Base-by-base conservation (phyloP, 2,797 vertebrate genomes). In the Emys orbicularis region DNA sequence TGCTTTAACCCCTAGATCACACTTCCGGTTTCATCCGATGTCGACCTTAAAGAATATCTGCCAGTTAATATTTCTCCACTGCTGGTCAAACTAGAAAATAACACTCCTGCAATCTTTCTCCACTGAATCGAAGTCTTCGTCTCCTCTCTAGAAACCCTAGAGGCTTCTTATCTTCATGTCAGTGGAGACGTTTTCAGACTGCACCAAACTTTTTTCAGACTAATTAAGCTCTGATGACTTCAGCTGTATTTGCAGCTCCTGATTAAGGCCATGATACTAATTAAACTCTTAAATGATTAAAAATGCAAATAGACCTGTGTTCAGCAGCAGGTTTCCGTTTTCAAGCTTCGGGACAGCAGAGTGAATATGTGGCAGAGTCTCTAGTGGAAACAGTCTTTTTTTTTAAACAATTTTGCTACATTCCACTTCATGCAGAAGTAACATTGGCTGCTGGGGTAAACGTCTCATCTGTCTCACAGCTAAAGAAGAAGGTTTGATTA, bases 181-280 rank as follows among this genome's bases (percentile, higher is more conserved):
- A 86, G 85, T 7, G 2, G 61, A 97, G 92, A 95, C 77, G 76
- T 92, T 97, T 87, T 88, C 91, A 92, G 91, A 88, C 53, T 86
- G 89, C 90, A 91, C 84, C 84, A 87, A 92, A 91, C 76, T 80
- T 61, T 86, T 89, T 96, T 95, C 83, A 88, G 95, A 93, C 97
- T 98, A 97, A 98, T 98, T 98, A 98, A 98, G 95, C 93, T 97
- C 96, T 97, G 97, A 98, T 98, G 97, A 98, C 97, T 98, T 98
- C 97, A 98, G 97, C 96, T 97, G 91, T 98, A 97, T 98, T 98
- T 97, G 93, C 94, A 96, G 93, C 90, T 90, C 96, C 97, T 98
- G 97, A 98, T 98, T 97, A 98, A 98, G 97, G 97, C 97, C 96
- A 90, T 53, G 97, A 91, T 98, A 93, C 97, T 98, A 97, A 98